Base-by-base conservation (phyloP, 1,140 invertebrate genomes). In the Solenopsis fugax region DNA sequence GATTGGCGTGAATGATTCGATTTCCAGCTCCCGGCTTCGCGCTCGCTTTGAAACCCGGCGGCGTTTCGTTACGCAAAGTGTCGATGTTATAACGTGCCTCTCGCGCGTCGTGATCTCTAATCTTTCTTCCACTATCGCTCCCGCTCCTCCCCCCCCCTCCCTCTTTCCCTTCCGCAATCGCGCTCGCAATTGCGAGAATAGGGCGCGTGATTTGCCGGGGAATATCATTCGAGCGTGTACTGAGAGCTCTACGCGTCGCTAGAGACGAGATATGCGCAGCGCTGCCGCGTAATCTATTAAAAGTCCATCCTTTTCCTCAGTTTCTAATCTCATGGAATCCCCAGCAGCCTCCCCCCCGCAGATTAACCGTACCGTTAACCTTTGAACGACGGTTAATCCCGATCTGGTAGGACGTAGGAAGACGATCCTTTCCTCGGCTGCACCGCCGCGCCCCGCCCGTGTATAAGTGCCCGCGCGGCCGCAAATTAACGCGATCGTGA, bases 1-100 rank as follows among this genome's bases (percentile, higher is more conserved):
- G 34, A 54, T 54, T 24, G 48, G 50, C 48, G 21, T 56, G 48
- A 71, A 81, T 45, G 69, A 41, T 71, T 81, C 18, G 16, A 54
- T 41, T 71, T 34, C 18, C 29, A 65, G 21, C 45, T 69, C 7
- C 13, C 54, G 54, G 18, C 29, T 34, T 65, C 45, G 45, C 76
- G 45, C 7, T 52, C 64, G 48, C 77, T 52, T 81, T 71, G 65
- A 71, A 71, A 56, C 21, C 67, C 78, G 18, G 67, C 69, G 80
- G 80, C 67, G 80, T 82, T 82, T 73, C 67, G 67, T 82, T 82
- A 82, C 80, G 80, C 80, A 82, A 73, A 73, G 24, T 45, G 67
- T 72, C 67, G 67, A 82, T 73, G 41, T 73, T 60, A 73, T 73
- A 82, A 60, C 67, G 18, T 34, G 52, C 24, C 24, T 77, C 76